These are phyloP conservation scores for Eulithis testata DNA, from an alignment of 2,888 invertebrate genomes.

Conservation along the genomic window DNA sequence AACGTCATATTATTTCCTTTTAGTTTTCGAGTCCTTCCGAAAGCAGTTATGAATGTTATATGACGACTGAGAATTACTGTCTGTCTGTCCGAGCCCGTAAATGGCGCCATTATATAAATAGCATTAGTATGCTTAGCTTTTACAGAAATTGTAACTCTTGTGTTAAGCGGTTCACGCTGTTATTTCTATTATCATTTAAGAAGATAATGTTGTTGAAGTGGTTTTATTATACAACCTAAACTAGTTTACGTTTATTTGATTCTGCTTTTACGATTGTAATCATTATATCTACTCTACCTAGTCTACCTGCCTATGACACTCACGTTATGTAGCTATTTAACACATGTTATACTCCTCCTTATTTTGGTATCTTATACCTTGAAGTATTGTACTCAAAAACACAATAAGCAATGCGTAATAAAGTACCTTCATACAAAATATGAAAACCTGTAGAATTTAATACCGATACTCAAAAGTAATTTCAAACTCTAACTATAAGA, in stretches of 20 bases:
- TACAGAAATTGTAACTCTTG: conserved; percentile 14
- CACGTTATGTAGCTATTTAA: too few relatives aligned
- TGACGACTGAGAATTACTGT: conserved; percentile 47
- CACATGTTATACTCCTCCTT: too few relatives aligned
- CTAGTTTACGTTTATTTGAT: conserved; percentile 1
- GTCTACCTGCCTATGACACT: too few relatives aligned
- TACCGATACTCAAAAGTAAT: conserved; percentile 10
- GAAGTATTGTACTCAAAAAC: background rate
- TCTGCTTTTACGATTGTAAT: background rate
- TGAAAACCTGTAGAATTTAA: background rate
- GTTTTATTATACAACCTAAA: conserved; percentile 6
- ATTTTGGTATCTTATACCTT: background rate
- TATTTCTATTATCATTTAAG: conserved; percentile 10
- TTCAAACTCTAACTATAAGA: conserved; percentile 14
- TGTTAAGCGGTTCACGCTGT: conserved; percentile 6
- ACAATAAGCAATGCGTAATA: background rate
- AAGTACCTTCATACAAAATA: background rate
- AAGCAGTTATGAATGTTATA: conserved; percentile 60
- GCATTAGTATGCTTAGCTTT: conserved; percentile 36
- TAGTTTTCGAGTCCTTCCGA: conserved; percentile 58
- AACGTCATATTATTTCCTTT: conserved; percentile 51
- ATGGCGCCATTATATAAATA: conserved; percentile 39
- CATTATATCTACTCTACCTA: too few relatives aligned
- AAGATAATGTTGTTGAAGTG: conserved; percentile 7
- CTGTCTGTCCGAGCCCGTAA: conserved; percentile 34